These are phyloP conservation scores for Takifugu ocellatus DNA, from an alignment of 2,797 vertebrate genomes.

Conservation along the genomic window DNA sequence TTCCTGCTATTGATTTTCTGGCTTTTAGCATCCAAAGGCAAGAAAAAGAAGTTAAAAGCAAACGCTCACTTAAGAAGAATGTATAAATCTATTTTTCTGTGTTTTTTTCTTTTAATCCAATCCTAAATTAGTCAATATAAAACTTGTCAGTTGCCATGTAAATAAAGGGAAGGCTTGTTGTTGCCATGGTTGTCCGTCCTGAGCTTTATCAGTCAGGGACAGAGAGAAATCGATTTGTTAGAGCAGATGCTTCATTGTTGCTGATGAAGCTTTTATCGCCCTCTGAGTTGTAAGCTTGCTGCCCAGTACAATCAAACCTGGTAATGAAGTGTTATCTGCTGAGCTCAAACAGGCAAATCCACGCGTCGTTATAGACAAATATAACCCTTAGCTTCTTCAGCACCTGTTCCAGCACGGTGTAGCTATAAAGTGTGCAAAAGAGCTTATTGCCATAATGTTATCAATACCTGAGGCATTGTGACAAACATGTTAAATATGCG, in stretches of 20 bases:
- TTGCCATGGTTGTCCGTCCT: neutral
- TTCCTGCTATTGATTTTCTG: conserved; percentile 33
- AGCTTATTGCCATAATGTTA: conserved; percentile 6
- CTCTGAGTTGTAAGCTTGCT: neutral
- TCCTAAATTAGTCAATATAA: neutral
- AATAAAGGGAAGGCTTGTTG: neutral
- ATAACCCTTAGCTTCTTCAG: neutral
- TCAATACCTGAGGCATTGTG: neutral
- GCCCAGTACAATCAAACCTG: neutral
- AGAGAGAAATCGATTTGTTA: neutral
- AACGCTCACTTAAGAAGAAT: too few relatives aligned
- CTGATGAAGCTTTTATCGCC: neutral
- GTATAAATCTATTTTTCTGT: too few relatives aligned
- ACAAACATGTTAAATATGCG: conserved; percentile 18
- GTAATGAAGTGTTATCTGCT: neutral
- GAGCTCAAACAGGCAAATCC: neutral
- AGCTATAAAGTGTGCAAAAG: conserved; percentile 2
- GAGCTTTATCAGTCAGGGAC: neutral
- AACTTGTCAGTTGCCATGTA: neutral
- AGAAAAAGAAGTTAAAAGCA: neutral
- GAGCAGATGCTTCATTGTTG: neutral
- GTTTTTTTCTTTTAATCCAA: neutral
- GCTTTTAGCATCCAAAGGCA: conserved; percentile 10
- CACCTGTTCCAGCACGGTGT: neutral
- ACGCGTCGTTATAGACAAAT: neutral